Evolutionary conservation across 92 coral and sea anemone species (phyloP), one percentile per base, ranked within the genome.

Genomic region (Chrysogorgia sp.): DNA sequence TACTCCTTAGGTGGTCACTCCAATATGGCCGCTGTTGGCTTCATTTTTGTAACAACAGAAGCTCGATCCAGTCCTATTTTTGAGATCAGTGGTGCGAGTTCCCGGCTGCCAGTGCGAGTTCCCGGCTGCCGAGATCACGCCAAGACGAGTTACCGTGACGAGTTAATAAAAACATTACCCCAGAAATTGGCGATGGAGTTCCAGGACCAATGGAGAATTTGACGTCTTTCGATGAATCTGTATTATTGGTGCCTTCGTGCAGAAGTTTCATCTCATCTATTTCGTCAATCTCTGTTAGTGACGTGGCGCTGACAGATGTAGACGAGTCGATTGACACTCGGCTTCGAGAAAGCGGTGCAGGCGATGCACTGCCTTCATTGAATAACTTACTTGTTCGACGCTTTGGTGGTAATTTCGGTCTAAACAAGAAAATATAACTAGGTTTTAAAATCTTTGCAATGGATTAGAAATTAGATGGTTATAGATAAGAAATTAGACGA

Each of bases 371-470:
- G 48, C 55, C 79, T 34, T 72, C 79, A 26, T 21, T 53, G 24
- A 58, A 52, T 55, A 26, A 52, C 37, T 34, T 72, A 17, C 65
- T 58, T 13, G 65, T 37, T n/a, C 79, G 76, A 17, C 29, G 31
- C 55, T 72, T 72, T 26, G 22, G 79, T 34, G 79, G 79, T 6
- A 72, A 25, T 26, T 53, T 72, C 33, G 79, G 79, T 41, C 79
- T 72, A 56, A 72, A 71, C n/a, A 26, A 69, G n/a, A 6, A 47
- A 6, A 47, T 7, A 47, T 7, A 47, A 47, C 2, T n/a, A 6
- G 15, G 53, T 47, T 47, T 37, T 37, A 37, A 37, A 37, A 12
- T 37, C n/a, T n/a, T 37, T 47, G 10, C n/a, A 15, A 47, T 47
- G 15, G 15, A 47, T 12, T 47, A n/a, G n/a, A 2, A 6, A 12